phyloP scores from a whole-genome alignment of 1,140 invertebrate genomes.

The Steinernema khuongi region DNA sequence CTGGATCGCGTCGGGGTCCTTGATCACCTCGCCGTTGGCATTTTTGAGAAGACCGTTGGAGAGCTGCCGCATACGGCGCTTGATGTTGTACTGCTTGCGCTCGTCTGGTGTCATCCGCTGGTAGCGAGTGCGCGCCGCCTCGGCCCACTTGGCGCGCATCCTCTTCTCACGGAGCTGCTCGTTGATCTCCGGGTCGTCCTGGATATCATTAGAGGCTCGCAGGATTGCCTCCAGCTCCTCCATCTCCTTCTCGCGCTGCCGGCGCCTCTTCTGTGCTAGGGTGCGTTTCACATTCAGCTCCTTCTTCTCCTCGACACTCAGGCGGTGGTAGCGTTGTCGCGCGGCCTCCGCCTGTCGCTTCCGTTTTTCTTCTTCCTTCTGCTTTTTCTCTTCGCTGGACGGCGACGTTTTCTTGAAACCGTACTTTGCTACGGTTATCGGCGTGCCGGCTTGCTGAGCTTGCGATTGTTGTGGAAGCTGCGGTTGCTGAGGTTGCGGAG shows the following conservation, averaged over 20 bases:
- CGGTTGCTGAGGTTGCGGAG: too few species aligned
- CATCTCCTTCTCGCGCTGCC: slow-evolving; percentile 39
- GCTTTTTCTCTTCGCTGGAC: slow-evolving; percentile 22
- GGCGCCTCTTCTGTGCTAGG: slow-evolving; percentile 36
- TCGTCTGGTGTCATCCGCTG: slow-evolving; percentile 34
- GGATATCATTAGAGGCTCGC: slow-evolving; percentile 36
- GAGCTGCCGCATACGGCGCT: slow-evolving; percentile 35
- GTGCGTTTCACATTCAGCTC: slow-evolving; percentile 39
- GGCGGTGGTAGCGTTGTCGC: slow-evolving; percentile 32
- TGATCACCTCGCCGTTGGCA: slow-evolving; percentile 30
- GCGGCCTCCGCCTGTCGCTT: slow-evolving; percentile 38
- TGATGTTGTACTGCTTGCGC: slow-evolving; percentile 31
- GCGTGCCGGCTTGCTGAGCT: too few species aligned
- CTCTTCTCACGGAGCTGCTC: slow-evolving; percentile 37
- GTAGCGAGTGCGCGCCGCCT: slow-evolving; percentile 34
- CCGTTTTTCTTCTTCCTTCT: slow-evolving; percentile 36
- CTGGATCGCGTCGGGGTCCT: slow-evolving; percentile 33
- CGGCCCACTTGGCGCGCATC: slow-evolving; percentile 41
- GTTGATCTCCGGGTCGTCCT: slow-evolving; percentile 40
- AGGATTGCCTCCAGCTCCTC: slow-evolving; percentile 37
- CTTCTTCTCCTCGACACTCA: slow-evolving; percentile 31
- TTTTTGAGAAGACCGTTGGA: slow-evolving; percentile 15
- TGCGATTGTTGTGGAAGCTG: too few species aligned
- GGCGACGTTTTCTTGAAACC: background rate
- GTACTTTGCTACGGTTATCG: background rate